A percentile compares a stretch with the other conserved stretches of the same genome.
Evolutionary conservation across 2,888 invertebrate genomes (phyloP).

Genomic region (Nematopogon swammerdamellus): DNA sequence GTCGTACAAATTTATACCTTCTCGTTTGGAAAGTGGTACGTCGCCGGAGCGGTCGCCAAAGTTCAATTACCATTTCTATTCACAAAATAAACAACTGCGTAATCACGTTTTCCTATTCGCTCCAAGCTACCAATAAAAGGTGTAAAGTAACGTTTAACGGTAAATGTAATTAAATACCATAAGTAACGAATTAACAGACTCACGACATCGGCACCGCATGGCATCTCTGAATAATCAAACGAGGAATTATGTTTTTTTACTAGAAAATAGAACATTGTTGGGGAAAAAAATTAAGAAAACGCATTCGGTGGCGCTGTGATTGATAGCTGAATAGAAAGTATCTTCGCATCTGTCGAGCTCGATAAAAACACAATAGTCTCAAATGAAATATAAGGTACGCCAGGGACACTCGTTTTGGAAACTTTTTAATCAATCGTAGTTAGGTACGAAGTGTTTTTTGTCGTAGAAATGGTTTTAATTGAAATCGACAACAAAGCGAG

Average conservation of each 20-base stretch:
- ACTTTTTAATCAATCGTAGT: no score
- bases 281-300: not conserved
- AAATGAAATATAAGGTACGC: no score
- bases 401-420: no score
- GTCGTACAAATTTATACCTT: not conserved
- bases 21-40: not conserved
- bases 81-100: conserved; percentile 29
- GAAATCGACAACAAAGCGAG: no score
- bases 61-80: conserved; percentile 3
- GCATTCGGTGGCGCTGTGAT: no score
- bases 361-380: no score
- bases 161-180: conserved; percentile 42
- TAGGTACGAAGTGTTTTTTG: no score
- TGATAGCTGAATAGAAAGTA: no score
- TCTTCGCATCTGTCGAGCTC: no score
- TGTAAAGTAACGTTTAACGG: conserved; percentile 38
- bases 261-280: not conserved
- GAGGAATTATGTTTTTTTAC: not conserved
- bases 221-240: not conserved
- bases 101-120: conserved; percentile 29
- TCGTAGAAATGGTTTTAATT: no score
- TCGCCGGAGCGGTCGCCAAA: not conserved
- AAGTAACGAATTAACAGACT: conserved; percentile 40
- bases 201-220: conserved; percentile 26
- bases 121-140: conserved; percentile 26